Evolutionary conservation across 2,888 invertebrate species (phyloP), one percentile per base, ranked within the genome.

Genomic region (Drosophila neotestacea): DNA sequence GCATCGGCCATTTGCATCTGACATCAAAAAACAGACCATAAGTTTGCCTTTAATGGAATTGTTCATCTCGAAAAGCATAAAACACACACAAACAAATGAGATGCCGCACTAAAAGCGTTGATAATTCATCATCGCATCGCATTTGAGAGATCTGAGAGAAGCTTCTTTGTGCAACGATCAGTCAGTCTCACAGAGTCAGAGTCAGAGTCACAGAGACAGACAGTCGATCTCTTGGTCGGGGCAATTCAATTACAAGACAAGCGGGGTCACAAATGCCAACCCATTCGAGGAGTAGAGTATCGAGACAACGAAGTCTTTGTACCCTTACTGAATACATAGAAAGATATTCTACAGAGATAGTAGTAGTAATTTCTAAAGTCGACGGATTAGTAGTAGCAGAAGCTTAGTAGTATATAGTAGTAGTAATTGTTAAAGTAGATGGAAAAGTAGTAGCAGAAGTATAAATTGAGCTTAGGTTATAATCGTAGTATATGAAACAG

Each of bases 21-120:
- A 52, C 39, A 13, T 52, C 28, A 39, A 39, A 39, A 39, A 39
- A 28, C 51, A 38, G 27, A 1, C 38, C 62, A 60, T 54, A 56
- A 55, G 39, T 66, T 66, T 66, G 60, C 72, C 79, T 78, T 70
- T 65, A 70, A 81, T 84, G 78, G 87, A 60, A 72, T 66, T 72
- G 70, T 67, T 70, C 38, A 46, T 46, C 56, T 70, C 55, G 41
- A 47, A 54, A 42, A 62, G 54, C 52, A 73, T 6, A 50, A 59
- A 61, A 28, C 41, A 47, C 50, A 39, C 47, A 56, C 36, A 60
- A 10, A 22, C 32, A 32, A 62, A 47, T 30, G 46, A 55, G 54
- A 27, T 16, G 34, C 22, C 41, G 63, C 60, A 65, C 62, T 63
- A 70, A 60, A 66, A 70, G 70, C 78, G 70, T 78, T 70, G 54